phyloP scores from a whole-genome alignment of 2,113 vertebrate species.

The Octodon degus region DNA sequence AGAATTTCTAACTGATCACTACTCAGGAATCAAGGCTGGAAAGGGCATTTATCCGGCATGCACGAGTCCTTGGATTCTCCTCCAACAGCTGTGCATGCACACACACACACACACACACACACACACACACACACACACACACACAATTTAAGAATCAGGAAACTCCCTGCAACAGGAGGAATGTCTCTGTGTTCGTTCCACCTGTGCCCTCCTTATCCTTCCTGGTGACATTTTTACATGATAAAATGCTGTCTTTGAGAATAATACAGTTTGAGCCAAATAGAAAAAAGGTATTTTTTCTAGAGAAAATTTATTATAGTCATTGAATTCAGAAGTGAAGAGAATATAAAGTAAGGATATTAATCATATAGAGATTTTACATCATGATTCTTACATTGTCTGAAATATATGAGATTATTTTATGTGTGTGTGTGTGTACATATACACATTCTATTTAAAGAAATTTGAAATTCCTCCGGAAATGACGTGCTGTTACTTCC shows the following conservation, averaged over 20 bases:
- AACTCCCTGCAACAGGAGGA: neutral
- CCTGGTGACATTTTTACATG: neutral
- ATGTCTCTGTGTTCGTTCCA: neutral
- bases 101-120: neutral
- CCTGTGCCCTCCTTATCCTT: neutral
- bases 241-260: constrained; percentile 8
- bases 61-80: neutral
- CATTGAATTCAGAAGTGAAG: constrained; percentile 6
- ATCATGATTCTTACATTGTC: neutral
- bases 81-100: neutral
- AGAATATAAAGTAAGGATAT: neutral
- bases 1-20: neutral
- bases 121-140: neutral
- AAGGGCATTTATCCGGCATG: neutral
- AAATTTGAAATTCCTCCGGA: constrained; percentile 3
- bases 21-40: neutral
- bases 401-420: neutral
- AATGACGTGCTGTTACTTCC: constrained; percentile 13
- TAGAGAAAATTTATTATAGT: neutral
- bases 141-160: neutral
- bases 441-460: neutral
- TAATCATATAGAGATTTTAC: neutral
- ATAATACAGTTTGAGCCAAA: constrained; percentile 8
- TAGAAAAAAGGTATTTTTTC: neutral
- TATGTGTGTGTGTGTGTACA: neutral